phyloP scores from a whole-genome alignment of 2,113 vertebrate genomes.

The Blennius ocellaris region DNA sequence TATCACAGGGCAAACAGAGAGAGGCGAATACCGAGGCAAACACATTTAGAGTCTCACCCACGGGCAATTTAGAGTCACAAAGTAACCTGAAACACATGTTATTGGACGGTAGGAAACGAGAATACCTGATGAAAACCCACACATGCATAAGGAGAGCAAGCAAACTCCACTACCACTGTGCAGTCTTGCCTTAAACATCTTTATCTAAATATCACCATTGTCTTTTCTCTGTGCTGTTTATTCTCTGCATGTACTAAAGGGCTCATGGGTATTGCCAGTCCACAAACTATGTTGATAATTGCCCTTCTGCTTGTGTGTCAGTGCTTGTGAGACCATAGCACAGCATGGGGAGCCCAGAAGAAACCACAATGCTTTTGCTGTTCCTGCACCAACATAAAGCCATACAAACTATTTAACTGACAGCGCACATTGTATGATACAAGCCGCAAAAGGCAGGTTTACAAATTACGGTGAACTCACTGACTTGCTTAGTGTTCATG shows the following conservation, averaged over 20 bases:
- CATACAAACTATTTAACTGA: constrained; percentile 54
- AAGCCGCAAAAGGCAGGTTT: constrained; percentile 70
- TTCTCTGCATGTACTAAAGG: constrained; percentile 38
- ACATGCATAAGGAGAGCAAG: too few relatives aligned
- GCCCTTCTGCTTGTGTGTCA: constrained; percentile 63
- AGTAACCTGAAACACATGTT: too few relatives aligned
- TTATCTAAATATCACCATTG: neutral
- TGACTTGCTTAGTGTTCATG: constrained; percentile 37
- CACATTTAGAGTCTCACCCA: too few relatives aligned
- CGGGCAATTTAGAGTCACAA: too few relatives aligned
- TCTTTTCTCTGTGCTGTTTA: constrained; percentile 40
- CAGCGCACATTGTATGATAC: constrained; percentile 53
- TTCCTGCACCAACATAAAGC: constrained; percentile 60
- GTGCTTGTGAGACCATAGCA: constrained; percentile 47
- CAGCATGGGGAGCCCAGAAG: constrained; percentile 41
- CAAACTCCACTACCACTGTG: too few relatives aligned
- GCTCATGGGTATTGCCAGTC: constrained; percentile 44
- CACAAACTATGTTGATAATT: constrained; percentile 68
- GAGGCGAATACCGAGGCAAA: too few relatives aligned
- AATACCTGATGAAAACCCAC: too few relatives aligned
- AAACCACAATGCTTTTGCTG: constrained; percentile 67
- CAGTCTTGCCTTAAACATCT: too few relatives aligned
- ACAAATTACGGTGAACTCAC: constrained; percentile 45
- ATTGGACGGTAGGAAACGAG: too few relatives aligned
- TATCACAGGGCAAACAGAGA: too few relatives aligned